phyloP scores from a whole-genome alignment of 2,888 invertebrate genomes.

The Gastracanthus pulcherrimus region DNA sequence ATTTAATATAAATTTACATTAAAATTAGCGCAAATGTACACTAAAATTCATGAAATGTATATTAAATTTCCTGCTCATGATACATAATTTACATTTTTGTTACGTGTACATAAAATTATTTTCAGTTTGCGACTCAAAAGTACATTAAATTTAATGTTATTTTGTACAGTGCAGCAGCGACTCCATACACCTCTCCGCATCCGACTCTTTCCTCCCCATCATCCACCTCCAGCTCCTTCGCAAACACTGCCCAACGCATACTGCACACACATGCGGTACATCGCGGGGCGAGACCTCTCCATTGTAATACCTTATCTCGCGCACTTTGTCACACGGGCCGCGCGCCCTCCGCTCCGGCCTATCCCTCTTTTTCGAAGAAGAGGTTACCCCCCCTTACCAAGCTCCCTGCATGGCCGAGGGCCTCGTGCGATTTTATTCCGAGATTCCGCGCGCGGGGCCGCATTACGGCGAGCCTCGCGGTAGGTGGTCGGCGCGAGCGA shows the following conservation, averaged over 20 bases:
- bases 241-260: background rate
- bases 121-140: too few species aligned
- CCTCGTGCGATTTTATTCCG: constrained; percentile 51
- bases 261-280: background rate
- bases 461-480: constrained; percentile 45
- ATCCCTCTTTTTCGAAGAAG: constrained; percentile 55
- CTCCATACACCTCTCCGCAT: too few species aligned
- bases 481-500: constrained; percentile 48
- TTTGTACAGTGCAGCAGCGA: too few species aligned
- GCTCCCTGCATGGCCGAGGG: constrained; percentile 28
- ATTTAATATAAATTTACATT: too few species aligned
- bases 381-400: constrained; percentile 24
- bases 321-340: constrained; percentile 58
- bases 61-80: too few species aligned
- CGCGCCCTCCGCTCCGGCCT: background rate
- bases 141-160: too few species aligned
- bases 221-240: background rate
- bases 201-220: background rate
- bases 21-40: too few species aligned
- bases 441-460: constrained; percentile 55
- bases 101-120: too few species aligned
- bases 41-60: too few species aligned
- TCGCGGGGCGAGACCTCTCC: constrained; percentile 7
- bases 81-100: too few species aligned
- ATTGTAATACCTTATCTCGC: constrained; percentile 63